Conservation (phyloP, 2,888 invertebrate genomes). For the Chloroclysta siterata region DNA sequence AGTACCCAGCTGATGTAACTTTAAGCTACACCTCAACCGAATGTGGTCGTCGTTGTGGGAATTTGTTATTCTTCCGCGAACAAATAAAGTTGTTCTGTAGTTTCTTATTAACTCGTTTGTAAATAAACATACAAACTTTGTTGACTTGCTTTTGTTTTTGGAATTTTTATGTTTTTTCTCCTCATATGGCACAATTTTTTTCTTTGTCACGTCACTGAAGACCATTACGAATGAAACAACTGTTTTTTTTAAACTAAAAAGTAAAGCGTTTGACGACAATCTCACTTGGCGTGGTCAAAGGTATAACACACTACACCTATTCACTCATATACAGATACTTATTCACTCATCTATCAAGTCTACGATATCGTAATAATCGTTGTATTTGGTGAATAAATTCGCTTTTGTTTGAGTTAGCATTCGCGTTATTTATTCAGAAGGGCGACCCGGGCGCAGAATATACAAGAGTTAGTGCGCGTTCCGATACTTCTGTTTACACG, state of each 20-base stretch:
- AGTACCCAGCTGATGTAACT: slow-evolving; percentile 26
- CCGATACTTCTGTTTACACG: slow-evolving; percentile 75
- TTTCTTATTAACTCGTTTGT: slow-evolving; percentile 42
- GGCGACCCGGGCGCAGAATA: slow-evolving; percentile 63
- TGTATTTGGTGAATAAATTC: slow-evolving; percentile 83
- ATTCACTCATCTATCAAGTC: background rate
- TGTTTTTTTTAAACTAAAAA: too few relatives aligned
- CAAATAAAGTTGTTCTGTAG: slow-evolving; percentile 50
- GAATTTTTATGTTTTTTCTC: background rate
- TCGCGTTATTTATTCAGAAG: slow-evolving; percentile 80
- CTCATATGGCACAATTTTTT: background rate
- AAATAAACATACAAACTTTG: slow-evolving; percentile 36
- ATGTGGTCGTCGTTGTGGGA: slow-evolving; percentile 54
- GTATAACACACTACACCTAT: too few relatives aligned
- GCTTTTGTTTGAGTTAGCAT: slow-evolving; percentile 82
- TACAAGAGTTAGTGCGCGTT: slow-evolving; percentile 40
- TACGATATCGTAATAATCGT: slow-evolving; percentile 79
- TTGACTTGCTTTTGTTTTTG: slow-evolving; percentile 26
- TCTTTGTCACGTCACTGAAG: background rate
- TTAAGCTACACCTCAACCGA: slow-evolving; percentile 29
- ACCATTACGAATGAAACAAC: too few relatives aligned
- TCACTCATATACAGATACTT: too few relatives aligned
- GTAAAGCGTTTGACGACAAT: too few relatives aligned
- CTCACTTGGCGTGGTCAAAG: too few relatives aligned
- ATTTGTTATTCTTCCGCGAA: slow-evolving; percentile 60